These are phyloP conservation scores for Pseudomyrmex flavicornis DNA, from an alignment of 1,140 invertebrate species.

Conservation along the genomic window DNA sequence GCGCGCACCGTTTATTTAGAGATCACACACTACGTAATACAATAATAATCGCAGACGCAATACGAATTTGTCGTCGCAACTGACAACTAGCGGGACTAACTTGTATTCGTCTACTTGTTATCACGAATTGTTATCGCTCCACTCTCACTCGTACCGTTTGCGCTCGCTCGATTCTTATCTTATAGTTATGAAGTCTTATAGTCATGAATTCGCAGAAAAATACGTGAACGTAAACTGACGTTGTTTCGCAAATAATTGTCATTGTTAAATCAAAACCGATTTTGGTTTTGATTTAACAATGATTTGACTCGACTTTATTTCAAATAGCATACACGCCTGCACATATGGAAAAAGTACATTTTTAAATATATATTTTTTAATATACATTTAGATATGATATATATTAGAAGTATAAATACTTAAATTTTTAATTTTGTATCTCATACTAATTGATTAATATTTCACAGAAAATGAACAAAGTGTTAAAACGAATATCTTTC, in stretches of 20 bases:
- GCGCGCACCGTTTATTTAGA: constrained; percentile 6
- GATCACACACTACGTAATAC: neutral
- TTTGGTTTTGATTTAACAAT: no score
- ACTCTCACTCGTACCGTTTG: neutral
- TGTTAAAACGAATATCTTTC: neutral
- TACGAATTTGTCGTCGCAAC: constrained; percentile 15
- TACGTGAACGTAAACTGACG: no score
- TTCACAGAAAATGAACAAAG: neutral
- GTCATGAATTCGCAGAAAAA: neutral
- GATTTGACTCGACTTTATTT: no score
- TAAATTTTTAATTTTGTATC: no score
- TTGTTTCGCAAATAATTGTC: neutral
- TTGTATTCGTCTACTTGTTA: constrained; percentile 36
- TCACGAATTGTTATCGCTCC: neutral
- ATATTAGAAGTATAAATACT: no score
- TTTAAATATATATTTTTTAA: no score
- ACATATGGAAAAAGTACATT: no score
- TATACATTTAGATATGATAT: no score
- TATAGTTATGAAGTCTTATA: no score
- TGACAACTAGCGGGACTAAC: neutral
- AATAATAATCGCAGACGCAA: neutral
- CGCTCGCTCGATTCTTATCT: constrained; percentile 34
- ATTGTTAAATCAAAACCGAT: neutral
- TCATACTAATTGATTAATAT: neutral
- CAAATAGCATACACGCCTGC: no score